Percentiles rank a stretch among this genome's conserved stretches.
Evolutionary conservation across 2,888 invertebrate species (phyloP).

Genomic region (Horisme vitalbata): DNA sequence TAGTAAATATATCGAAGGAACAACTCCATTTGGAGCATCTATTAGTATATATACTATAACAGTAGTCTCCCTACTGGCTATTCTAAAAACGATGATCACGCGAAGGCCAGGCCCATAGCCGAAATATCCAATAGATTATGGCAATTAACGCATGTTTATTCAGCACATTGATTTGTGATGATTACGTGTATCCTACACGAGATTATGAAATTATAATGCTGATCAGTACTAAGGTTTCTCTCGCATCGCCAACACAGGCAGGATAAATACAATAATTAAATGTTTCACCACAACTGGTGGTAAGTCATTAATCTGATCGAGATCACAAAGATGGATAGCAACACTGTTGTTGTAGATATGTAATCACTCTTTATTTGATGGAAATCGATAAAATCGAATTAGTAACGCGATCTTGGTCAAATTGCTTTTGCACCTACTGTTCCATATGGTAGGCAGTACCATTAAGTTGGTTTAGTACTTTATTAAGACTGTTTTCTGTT

Average conservation of each 20-base stretch:
- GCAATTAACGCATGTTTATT: slow-evolving; percentile 22
- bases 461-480: not conserved
- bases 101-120: slow-evolving; percentile 22
- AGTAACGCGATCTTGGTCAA: too few relatives aligned
- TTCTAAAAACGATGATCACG: slow-evolving; percentile 13
- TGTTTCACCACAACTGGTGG: not conserved
- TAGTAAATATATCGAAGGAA: too few relatives aligned
- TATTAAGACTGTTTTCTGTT: slow-evolving; percentile 27
- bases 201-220: slow-evolving; percentile 15
- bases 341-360: too few relatives aligned
- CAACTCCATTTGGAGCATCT: too few relatives aligned
- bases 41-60: too few relatives aligned
- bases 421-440: too few relatives aligned
- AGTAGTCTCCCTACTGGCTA: slow-evolving; percentile 1
- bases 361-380: too few relatives aligned
- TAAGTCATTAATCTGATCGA: not conserved
- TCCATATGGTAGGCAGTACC: not conserved
- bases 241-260: slow-evolving; percentile 1
- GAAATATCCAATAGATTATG: slow-evolving; percentile 18
- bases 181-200: slow-evolving; percentile 30
- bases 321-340: not conserved
- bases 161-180: slow-evolving; percentile 12
- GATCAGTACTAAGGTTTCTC: slow-evolving; percentile 10
- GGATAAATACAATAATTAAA: not conserved
- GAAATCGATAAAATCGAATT: too few relatives aligned